phyloP scores from a whole-genome alignment of 2,888 invertebrate genomes.

The Trypoxylon attenuatum region DNA sequence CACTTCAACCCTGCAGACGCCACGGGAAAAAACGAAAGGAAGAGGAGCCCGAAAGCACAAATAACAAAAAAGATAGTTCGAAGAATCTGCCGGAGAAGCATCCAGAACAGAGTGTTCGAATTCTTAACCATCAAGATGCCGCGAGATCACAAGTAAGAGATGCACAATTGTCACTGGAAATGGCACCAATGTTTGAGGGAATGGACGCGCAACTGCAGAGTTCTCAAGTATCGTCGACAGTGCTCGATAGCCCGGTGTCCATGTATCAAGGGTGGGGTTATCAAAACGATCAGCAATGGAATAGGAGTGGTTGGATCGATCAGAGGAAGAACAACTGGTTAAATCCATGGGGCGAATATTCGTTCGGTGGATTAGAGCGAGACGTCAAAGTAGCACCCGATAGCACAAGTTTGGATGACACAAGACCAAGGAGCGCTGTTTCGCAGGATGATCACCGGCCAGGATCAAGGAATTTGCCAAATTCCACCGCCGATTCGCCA shows the following conservation, averaged over 20 bases:
- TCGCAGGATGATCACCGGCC: conserved; percentile 70
- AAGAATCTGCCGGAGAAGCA: conserved; percentile 64
- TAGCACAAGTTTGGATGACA: conserved; percentile 79
- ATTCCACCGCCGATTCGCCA: conserved; percentile 63
- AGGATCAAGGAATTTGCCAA: conserved; percentile 65
- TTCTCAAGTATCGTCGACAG: conserved; percentile 90
- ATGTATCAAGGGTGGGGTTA: conserved; percentile 75
- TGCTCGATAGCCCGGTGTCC: conserved; percentile 79
- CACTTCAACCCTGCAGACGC: conserved; percentile 86
- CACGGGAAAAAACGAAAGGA: conserved; percentile 88
- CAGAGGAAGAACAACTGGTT: conserved; percentile 72
- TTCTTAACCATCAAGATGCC: conserved; percentile 57
- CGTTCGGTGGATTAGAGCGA: conserved; percentile 71
- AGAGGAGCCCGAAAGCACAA: conserved; percentile 78
- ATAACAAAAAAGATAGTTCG: conserved; percentile 70
- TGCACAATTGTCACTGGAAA: conserved; percentile 80
- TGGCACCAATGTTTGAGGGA: conserved; percentile 86
- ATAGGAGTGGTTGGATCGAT: conserved; percentile 68
- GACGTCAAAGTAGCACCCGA: conserved; percentile 85
- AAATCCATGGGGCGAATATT: conserved; percentile 71
- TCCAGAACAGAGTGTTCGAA: conserved; percentile 54
- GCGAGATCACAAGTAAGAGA: conserved; percentile 64
- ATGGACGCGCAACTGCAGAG: conserved; percentile 88
- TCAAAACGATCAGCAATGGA: conserved; percentile 71
- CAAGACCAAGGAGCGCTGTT: conserved; percentile 65